Evolutionary conservation across 1,140 invertebrate genomes (phyloP), one percentile per base, ranked within the genome.

Genomic region (Drosophila quadrilineata): DNA sequence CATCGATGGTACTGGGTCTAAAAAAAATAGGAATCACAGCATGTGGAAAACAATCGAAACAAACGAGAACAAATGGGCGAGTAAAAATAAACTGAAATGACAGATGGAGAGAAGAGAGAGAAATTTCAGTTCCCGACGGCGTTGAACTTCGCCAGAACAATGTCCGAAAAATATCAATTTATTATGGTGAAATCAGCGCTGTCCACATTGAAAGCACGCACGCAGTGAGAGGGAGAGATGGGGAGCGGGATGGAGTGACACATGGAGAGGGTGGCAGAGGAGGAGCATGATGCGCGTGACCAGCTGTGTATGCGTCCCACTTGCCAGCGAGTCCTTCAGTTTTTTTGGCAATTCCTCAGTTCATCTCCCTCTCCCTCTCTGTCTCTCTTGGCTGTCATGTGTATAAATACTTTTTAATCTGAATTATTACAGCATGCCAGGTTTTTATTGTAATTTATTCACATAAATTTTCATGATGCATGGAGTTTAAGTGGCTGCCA

Each of bases 351-450:
- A 43, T 43, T 16, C 9, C 21, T 8, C 29, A 4, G 0, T 6
- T 12, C n/a, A 43, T 5, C 26, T 8, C 5, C 10, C 17, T 8
- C 3, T 19, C 31, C 16, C 19, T 14, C 17, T 21, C 19, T 14
- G 36, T 67, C 24, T n/a, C n/a, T n/a, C n/a, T n/a, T n/a, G n/a
- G 35, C 68, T 76, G 74, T 72, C 63, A 56, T 76, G 57, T 77
- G 69, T 72, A 77, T 77, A 79, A 77, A 77, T 77, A 77, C 75
- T 79, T 77, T 77, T 77, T 77, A 77, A 77, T 77, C 75, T 77
- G 75, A 77, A 77, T 77, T 77, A 73, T 77, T 77, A 77, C 75
- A 63, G 50, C 56, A 45, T 65, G 65, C 19, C 68, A 65, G 69
- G 57, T 63, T 67, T 72, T 73, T 67, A 77, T 77, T 77, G 77